A percentile compares a stretch with the other conserved stretches of the same genome.
phyloP scores from a whole-genome alignment of 2,888 invertebrate species.

The Netelia virgata region DNA sequence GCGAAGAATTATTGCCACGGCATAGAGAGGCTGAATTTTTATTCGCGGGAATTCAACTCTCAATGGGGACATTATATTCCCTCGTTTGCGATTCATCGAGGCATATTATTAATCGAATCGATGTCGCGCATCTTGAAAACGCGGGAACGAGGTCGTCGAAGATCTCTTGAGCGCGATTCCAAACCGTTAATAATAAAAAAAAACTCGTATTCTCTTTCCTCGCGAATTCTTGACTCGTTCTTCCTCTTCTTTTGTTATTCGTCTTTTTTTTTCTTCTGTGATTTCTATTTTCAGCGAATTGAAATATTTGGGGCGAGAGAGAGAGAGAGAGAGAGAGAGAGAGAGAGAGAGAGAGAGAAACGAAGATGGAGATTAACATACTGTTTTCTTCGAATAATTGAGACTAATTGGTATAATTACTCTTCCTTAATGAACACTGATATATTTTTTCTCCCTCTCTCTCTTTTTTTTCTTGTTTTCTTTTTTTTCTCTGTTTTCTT shows the following conservation, averaged over 20 bases:
- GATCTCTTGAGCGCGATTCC: conserved; percentile 20
- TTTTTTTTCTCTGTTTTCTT: too few relatives aligned
- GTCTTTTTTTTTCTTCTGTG: not conserved
- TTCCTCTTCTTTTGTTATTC: not conserved
- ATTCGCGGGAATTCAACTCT: conserved; percentile 40
- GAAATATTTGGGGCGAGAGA: conserved; percentile 14
- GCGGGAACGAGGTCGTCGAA: conserved; percentile 33
- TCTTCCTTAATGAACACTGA: conserved; percentile 2
- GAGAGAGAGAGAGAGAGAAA: conserved; percentile 2
- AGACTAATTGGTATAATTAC: conserved; percentile 1
- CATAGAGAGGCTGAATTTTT: conserved; percentile 47
- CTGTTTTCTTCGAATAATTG: not conserved
- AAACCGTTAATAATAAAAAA: not conserved
- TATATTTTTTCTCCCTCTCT: not conserved
- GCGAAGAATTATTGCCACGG: conserved; percentile 40
- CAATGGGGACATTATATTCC: conserved; percentile 41
- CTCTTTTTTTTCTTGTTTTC: too few relatives aligned
- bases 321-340: conserved; percentile 9
- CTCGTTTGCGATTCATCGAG: conserved; percentile 50
- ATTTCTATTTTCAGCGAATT: not conserved
- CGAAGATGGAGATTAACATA: conserved; percentile 9
- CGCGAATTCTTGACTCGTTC: not conserved
- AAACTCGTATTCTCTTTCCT: not conserved
- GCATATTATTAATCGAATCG: conserved; percentile 55
- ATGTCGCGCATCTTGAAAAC: conserved; percentile 37